Base-by-base conservation (phyloP, 1,140 invertebrate species). In the Ctenoplectra terminalis region DNA sequence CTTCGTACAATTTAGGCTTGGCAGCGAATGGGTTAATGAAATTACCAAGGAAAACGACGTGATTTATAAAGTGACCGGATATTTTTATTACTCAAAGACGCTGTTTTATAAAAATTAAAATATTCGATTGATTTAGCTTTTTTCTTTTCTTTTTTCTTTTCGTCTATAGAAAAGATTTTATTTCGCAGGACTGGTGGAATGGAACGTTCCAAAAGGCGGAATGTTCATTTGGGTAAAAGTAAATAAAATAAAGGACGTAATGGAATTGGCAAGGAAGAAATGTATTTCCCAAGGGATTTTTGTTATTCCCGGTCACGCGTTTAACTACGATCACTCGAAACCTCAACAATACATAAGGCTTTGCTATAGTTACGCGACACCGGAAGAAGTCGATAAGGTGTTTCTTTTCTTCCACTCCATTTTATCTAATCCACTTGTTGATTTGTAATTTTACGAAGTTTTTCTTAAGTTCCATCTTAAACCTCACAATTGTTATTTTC, bases 181-280 rank as follows among this genome's bases (percentile, higher is more conserved):
- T 71, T 31, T 64, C 29, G 13, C 72, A 95, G 95, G 94, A 80
- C 82, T 96, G 23, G 95, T 93, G 15, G 94, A 95, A 86, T 96
- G 95, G 95, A 81, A 92, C 61, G 90, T 92, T 26, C 95, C 95
- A 2, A 85, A 92, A n/a, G 95, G 93, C 63, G 95, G 95, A 26
- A 95, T 96, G 94, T 96, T 96, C 86, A 73, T 96, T 17, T 96
- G 95, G 95, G 82, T 96, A 17, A 95, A 94, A 90, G 86, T 95
- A 15, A 91, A 88, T 17, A 89, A 83, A 31, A 61, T 95, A 0
- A 77, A 92, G 13, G 93, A 95, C 86, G 94, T 93, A 40, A 90
- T 90, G 64, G 87, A 94, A 64, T 91, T 96, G 80, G 93, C 95
- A 2, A 90, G 93, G 85, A 87, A 94, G 34, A 91, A 94, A 82